Evolutionary conservation across 2,888 invertebrate species (phyloP).

Genomic region (Miltochrista miniata): DNA sequence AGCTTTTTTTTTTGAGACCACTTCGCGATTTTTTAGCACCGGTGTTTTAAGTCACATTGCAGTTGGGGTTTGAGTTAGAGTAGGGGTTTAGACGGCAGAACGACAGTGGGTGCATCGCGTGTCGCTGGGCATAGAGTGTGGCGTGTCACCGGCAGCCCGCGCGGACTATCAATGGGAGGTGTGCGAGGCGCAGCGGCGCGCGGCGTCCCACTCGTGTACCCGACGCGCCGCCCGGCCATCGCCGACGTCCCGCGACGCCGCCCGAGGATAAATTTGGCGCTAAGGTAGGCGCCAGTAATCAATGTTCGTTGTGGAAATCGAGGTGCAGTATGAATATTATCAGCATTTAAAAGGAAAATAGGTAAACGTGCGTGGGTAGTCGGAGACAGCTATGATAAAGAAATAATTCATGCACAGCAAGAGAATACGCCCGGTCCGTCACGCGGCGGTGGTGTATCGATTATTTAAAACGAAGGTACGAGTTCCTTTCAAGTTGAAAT

Average conservation of each 20-base stretch:
- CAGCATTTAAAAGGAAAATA: conserved; percentile 39
- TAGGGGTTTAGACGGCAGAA: conserved; percentile 50
- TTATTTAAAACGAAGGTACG: conserved; percentile 38
- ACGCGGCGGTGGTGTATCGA: conserved; percentile 32
- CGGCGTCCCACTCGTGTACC: conserved; percentile 63
- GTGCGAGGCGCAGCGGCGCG: conserved; percentile 51
- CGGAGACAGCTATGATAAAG: conserved; percentile 12
- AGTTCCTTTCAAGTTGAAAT: conserved; percentile 23
- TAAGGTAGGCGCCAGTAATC: conserved; percentile 77
- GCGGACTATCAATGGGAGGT: conserved; percentile 75
- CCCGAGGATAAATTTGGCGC: conserved; percentile 82
- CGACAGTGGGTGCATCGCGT: conserved; percentile 57
- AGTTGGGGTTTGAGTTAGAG: conserved; percentile 50
- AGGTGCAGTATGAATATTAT: conserved; percentile 58
- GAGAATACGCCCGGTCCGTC: conserved; percentile 17
- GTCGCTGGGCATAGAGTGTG: conserved; percentile 52
- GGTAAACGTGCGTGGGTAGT: conserved; percentile 18
- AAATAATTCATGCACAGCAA: conserved; percentile 16
- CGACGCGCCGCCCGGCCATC: conserved; percentile 41
- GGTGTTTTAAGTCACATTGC: conserved; percentile 57
- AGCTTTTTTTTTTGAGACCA: conserved; percentile 30
- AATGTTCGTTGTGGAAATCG: conserved; percentile 75
- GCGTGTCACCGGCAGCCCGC: conserved; percentile 72
- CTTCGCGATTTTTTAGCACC: conserved; percentile 43
- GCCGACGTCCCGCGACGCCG: conserved; percentile 67